Conservation (phyloP, 2,888 invertebrate genomes). For the Pimpla rufipes region DNA sequence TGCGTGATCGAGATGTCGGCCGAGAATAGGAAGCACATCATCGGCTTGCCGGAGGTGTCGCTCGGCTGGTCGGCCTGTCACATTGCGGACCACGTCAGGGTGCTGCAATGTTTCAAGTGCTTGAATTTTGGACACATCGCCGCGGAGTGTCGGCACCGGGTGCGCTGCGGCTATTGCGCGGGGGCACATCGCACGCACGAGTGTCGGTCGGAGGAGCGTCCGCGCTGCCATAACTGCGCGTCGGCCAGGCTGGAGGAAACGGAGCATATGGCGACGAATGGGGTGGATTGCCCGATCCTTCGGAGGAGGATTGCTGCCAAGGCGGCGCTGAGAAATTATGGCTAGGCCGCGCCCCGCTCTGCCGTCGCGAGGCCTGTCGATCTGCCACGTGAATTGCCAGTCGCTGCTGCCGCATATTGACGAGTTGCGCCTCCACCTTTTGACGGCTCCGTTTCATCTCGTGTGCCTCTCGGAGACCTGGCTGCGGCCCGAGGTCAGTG, state of each 20-base stretch:
- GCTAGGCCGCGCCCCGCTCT: neutral
- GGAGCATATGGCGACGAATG: neutral
- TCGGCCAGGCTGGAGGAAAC: neutral
- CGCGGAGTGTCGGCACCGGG: neutral
- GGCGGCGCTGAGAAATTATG: neutral
- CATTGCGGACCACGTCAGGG: slow-evolving; percentile 5
- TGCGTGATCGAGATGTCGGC: slow-evolving; percentile 14
- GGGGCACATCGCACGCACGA: neutral
- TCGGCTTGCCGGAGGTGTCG: neutral
- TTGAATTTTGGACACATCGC: neutral
- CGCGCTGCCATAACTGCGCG: neutral
- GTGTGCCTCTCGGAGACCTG: neutral
- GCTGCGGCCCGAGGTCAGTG: neutral
- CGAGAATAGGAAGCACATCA: slow-evolving; percentile 5
- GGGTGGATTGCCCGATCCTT: neutral
- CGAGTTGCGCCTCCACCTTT: neutral
- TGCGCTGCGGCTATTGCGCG: neutral
- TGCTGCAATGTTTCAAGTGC: neutral
- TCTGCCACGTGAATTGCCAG: slow-evolving; percentile 12
- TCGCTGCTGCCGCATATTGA: neutral
- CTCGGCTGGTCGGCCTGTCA: slow-evolving; percentile 1
- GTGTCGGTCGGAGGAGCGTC: neutral
- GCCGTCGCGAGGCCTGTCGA: neutral
- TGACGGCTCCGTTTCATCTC: neutral
- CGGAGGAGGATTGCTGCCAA: neutral